Evolutionary conservation across 2,888 invertebrate species (phyloP), one percentile per base, ranked within the genome.

Genomic region (Cerastis rubricosa): DNA sequence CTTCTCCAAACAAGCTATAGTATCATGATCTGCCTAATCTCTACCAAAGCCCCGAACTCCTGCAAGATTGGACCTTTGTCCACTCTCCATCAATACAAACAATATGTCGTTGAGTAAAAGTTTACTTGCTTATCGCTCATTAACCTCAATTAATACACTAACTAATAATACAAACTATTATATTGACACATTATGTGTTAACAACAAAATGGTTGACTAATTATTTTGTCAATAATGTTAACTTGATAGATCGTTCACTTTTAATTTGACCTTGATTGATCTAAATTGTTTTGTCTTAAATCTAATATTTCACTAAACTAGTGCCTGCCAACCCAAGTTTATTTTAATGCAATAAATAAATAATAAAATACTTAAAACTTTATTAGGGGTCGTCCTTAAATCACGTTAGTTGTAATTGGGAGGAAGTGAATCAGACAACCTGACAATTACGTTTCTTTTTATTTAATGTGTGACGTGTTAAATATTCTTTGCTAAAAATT

Each of bases 141-240:
- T 66, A n/a, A 29, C 71, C 66, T n/a, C 59, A 61, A 63, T 71
- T 47, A 51, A 66, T 12, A 49, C 11, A 59, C 25, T 71, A 76
- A 59, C 19, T 65, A 65, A 66, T 64, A 68, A 40, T 57, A 64
- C 17, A 17, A 47, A 1, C 29, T 59, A 35, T 45, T 65, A 29
- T 2, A 2, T 14, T 40, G 17, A 57, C 14, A 29, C 29, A 68
- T 68, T 64, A 72, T 65, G 29, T 73, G 61, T 43, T 61, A 65
- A 25, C 65, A 61, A 80, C 8, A 51, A 66, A 54, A 66, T 70
- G 22, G 14, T 57, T 78, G 67, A 35, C 25, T 49, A 80, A 79
- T 80, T 80, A 63, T 70, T 35, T 70, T 67, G 66, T 74, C 61
- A 67, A 80, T 67, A 14, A 40, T 4, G 8, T 40, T 51, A 72